phyloP scores from a whole-genome alignment of 2,113 vertebrate species.

The Embiotoca jacksoni region DNA sequence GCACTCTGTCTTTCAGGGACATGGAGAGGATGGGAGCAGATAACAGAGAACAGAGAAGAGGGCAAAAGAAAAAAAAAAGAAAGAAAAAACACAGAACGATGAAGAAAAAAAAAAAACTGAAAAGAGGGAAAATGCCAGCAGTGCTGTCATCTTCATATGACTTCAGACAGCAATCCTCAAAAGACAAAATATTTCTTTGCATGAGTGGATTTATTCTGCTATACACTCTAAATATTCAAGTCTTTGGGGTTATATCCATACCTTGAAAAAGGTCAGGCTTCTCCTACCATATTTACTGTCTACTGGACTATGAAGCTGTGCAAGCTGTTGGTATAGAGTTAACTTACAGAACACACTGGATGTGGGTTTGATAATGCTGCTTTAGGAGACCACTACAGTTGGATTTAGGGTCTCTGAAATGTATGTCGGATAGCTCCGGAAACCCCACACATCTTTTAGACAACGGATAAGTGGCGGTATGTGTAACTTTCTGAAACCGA shows the following conservation, averaged over 20 bases:
- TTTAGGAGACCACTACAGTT: too few species aligned
- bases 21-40: constrained; percentile 12
- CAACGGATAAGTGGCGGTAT: too few species aligned
- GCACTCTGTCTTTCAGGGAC: constrained; percentile 60
- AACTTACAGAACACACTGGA: not conserved
- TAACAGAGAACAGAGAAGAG: constrained; percentile 8
- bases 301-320: not conserved
- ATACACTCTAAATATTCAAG: constrained; percentile 53
- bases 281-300: not conserved
- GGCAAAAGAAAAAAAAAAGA: not conserved
- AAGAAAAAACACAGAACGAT: not conserved
- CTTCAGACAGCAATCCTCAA: constrained; percentile 68
- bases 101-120: not conserved
- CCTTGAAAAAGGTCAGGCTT: not conserved
- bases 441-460: too few species aligned
- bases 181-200: constrained; percentile 64
- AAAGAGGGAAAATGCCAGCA: constrained; percentile 28
- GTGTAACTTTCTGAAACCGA: too few species aligned
- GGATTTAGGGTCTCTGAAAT: too few species aligned
- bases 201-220: constrained; percentile 44
- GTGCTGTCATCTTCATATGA: constrained; percentile 63
- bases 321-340: not conserved
- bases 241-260: constrained; percentile 18
- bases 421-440: too few species aligned
- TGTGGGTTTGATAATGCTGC: not conserved